A percentile compares a stretch with the other conserved stretches of the same genome.
Conservation (phyloP, 2,113 vertebrate species). For the Petaurus breviceps region DNA sequence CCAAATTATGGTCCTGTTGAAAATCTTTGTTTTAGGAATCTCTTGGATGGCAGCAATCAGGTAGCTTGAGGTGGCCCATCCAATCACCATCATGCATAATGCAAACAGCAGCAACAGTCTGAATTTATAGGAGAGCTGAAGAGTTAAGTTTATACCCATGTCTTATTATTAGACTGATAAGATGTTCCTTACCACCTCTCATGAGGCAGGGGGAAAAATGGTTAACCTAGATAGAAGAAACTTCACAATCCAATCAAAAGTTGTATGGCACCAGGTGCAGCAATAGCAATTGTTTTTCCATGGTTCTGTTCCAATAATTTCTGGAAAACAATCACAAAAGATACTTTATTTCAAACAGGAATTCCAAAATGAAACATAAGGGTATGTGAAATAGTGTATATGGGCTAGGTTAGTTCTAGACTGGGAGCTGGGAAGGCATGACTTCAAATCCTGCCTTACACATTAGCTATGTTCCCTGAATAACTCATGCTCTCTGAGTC, state of each 20-base stretch:
- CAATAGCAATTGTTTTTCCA: conserved; percentile 7
- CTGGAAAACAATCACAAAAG: conserved; percentile 62
- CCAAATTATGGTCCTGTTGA: conserved; percentile 64
- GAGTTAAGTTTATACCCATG: conserved; percentile 84
- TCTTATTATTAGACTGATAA: conserved; percentile 18
- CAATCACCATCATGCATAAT: conserved; percentile 85
- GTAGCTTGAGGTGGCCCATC: conserved; percentile 87
- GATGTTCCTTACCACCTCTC: background rate
- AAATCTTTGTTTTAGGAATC: conserved; percentile 57
- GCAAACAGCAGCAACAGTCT: conserved; percentile 86
- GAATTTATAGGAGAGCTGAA: conserved; percentile 83
- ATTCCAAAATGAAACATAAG: background rate
- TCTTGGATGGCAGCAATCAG: conserved; percentile 79
- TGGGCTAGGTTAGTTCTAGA: background rate
- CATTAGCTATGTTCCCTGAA: background rate
- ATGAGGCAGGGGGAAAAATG: background rate
- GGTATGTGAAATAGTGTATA: background rate
- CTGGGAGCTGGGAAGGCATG: background rate
- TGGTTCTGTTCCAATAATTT: conserved; percentile 29
- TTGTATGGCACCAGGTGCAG: conserved; percentile 37
- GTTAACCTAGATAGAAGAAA: background rate
- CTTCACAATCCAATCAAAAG: conserved; percentile 9
- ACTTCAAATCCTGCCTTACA: background rate
- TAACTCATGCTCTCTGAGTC: background rate
- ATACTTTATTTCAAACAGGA: conserved; percentile 47